Conservation (phyloP, 2,113 vertebrate species). For the Axis porcinus region DNA sequence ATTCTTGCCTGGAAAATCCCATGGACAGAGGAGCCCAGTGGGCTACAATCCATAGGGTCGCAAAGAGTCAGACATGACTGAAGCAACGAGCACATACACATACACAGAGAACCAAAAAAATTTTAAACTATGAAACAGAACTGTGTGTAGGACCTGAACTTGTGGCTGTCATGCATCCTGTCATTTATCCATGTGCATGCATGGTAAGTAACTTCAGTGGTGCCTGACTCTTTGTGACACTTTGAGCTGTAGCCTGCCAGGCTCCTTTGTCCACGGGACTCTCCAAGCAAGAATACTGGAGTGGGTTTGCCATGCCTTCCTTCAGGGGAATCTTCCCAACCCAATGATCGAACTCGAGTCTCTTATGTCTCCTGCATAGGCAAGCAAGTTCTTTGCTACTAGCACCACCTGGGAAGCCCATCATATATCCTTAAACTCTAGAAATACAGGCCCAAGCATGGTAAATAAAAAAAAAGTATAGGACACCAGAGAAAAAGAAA, state of each 20-base stretch:
- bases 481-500: not conserved
- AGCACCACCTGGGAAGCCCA: not conserved
- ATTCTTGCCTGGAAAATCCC: not conserved
- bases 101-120: not conserved
- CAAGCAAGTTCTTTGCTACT: not conserved
- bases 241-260: not conserved
- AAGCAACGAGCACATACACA: not conserved
- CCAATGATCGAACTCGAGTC: rapidly evolving
- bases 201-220: not conserved
- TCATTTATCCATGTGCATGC: not conserved
- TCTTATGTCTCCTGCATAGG: not conserved
- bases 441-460: not conserved
- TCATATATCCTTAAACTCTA: not conserved
- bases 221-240: not conserved
- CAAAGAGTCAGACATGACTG: not conserved
- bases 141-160: not conserved
- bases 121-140: not conserved
- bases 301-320: not conserved
- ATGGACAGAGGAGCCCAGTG: not conserved
- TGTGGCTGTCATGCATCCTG: not conserved
- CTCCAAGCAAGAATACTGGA: not conserved
- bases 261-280: not conserved
- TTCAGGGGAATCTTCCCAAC: not conserved
- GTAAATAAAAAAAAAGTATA: not conserved
- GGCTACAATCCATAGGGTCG: not conserved